Conservation (phyloP, 2,888 invertebrate species). For the Macrophya annulata region DNA sequence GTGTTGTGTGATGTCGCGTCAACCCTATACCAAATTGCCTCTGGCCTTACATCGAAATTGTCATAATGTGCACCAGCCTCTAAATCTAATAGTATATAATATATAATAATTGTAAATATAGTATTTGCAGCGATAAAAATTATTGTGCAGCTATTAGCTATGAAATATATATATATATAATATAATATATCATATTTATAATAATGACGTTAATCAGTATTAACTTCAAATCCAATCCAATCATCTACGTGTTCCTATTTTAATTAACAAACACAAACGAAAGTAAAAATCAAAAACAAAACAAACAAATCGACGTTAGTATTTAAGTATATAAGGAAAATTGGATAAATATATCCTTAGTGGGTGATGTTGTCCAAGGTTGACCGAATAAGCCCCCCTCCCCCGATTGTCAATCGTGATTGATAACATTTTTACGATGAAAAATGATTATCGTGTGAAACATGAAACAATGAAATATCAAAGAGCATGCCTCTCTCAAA, state of each 20-base stretch:
- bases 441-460: constrained; percentile 41
- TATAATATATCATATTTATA: not conserved
- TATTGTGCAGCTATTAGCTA: constrained; percentile 51
- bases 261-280: constrained; percentile 11
- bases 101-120: constrained; percentile 44
- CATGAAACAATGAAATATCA: constrained; percentile 39
- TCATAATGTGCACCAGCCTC: constrained; percentile 42
- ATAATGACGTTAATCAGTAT: constrained; percentile 36
- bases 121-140: constrained; percentile 52
- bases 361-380: constrained; percentile 35
- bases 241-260: constrained; percentile 52
- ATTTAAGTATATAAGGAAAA: not conserved
- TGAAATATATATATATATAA: constrained; percentile 30
- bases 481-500: constrained; percentile 43
- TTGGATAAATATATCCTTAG: constrained; percentile 7
- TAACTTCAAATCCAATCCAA: constrained; percentile 36
- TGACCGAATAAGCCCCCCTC: not conserved
- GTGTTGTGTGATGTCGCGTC: constrained; percentile 5
- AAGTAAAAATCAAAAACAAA: not conserved
- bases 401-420: constrained; percentile 28
- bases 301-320: constrained; percentile 3
- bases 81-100: constrained; percentile 42
- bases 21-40: constrained; percentile 41
- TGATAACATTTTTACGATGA: constrained; percentile 16
- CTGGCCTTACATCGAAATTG: constrained; percentile 46